These are phyloP conservation scores for Rhaphigaster nebulosa DNA, from an alignment of 2,888 invertebrate genomes.

Conservation along the genomic window DNA sequence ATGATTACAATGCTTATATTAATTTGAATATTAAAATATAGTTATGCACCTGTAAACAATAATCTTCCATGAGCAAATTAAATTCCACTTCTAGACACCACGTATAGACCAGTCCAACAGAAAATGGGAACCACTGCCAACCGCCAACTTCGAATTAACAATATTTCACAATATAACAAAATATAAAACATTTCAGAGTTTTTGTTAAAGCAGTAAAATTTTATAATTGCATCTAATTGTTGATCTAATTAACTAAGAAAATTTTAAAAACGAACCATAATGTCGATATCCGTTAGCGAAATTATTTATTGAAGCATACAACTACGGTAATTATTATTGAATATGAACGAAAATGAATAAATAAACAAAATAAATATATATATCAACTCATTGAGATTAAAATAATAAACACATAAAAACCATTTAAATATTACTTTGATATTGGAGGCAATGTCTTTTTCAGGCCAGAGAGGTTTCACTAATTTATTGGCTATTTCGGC, in stretches of 20 bases:
- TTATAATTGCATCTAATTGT: neutral
- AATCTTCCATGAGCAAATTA: neutral
- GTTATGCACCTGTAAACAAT: neutral
- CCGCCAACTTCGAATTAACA: neutral
- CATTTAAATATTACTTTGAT: neutral
- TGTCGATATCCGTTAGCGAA: neutral
- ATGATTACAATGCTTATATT: too few relatives aligned
- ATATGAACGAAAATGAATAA: neutral
- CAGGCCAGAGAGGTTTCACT: neutral
- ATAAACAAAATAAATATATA: neutral
- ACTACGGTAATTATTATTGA: neutral
- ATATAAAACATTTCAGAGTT: neutral
- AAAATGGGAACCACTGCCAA: neutral
- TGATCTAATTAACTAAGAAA: too few relatives aligned
- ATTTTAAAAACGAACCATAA: too few relatives aligned
- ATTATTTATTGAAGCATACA: neutral
- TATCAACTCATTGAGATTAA: neutral
- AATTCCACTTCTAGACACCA: neutral
- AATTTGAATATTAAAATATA: too few relatives aligned
- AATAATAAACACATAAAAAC: neutral
- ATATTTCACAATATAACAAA: neutral
- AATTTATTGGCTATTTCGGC: neutral
- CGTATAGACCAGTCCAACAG: neutral
- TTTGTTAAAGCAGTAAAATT: neutral
- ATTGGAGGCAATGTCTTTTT: neutral